Evolutionary conservation across 2,113 vertebrate genomes (phyloP), one percentile per base, ranked within the genome.

Genomic region (Aix galericulata): DNA sequence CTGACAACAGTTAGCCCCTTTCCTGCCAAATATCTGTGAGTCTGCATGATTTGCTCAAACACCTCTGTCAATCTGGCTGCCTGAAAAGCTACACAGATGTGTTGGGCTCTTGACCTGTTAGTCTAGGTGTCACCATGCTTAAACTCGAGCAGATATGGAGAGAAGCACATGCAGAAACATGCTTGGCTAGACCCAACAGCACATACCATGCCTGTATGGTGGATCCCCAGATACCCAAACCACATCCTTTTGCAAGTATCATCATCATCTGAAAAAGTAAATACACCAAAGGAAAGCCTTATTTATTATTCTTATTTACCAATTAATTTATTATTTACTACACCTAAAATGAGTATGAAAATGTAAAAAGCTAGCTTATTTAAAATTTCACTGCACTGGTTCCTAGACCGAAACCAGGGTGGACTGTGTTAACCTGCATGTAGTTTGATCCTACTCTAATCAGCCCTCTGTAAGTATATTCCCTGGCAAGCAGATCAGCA

Each of bases 401-500:
- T 29, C 27, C 6, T 27, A 50, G 36, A 22, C 23, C 7, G 46
- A 48, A 22, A 22, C 10, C 18, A 6, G 16, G 6, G 26, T 10
- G 34, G 60, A 11, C 53, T 68, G 53, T 0, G 0, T 17, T 1
- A 1, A 53, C 52, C 32, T 52, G 27, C 26, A 9, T 4, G 16
- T 18, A 11, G 22, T 27, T 16, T 50, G 55, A 44, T 8, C 48
- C 31, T 29, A 20, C 26, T 21, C 40, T 10, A 11, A 46, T 50
- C 2, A 46, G 36, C 42, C 13, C 62, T 46, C 60, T 46, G 17
- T 34, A 36, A 36, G 15, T 42, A 18, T 17, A 32, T 38, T 58
- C 36, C 27, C 81, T 64, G 23, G 44, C 25, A 79, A 55, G 52
- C 25, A 83, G 46, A 50, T 23, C 42, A 34, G 14, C 26, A 21